A percentile compares a stretch with the other conserved stretches of the same genome.
Evolutionary conservation across 2,888 invertebrate genomes (phyloP).

Genomic region (Cremastobaeus sp.): DNA sequence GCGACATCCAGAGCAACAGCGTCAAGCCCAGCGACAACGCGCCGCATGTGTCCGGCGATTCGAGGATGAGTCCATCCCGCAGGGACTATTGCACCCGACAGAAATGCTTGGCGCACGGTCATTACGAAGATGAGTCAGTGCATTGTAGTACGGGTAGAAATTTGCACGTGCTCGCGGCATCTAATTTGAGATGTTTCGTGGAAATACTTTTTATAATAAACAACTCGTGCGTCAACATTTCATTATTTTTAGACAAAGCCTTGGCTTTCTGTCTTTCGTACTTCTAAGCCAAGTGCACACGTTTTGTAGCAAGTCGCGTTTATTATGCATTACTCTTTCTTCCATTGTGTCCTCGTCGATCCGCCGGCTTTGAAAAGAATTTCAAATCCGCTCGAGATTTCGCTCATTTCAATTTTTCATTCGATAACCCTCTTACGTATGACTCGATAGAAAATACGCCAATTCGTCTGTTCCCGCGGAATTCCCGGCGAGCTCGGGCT

Average conservation of each 20-base stretch:
- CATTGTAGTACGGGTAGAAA: constrained; percentile 32
- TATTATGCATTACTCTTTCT: constrained; percentile 3
- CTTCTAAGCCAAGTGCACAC: constrained; percentile 17
- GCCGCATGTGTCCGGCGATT: constrained; percentile 8
- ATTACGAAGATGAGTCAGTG: constrained; percentile 31
- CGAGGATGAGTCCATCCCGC: constrained; percentile 27
- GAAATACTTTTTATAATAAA: constrained; percentile 46
- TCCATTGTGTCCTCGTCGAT: too few relatives aligned
- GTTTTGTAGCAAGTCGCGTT: constrained; percentile 3
- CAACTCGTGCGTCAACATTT: constrained; percentile 46
- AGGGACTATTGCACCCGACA: constrained; percentile 32
- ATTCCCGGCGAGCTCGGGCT: too few relatives aligned
- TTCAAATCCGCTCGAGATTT: too few relatives aligned
- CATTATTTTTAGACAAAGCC: constrained; percentile 56
- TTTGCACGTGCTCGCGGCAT: constrained; percentile 30
- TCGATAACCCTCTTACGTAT: too few relatives aligned
- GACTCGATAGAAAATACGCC: too few relatives aligned
- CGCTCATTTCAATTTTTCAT: too few relatives aligned
- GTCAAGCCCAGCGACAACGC: too few relatives aligned
- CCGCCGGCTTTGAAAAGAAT: too few relatives aligned
- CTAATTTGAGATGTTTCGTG: constrained; percentile 46
- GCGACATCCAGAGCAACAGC: too few relatives aligned
- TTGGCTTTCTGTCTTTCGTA: constrained; percentile 27
- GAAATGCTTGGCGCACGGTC: constrained; percentile 7
- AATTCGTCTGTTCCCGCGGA: too few relatives aligned